These are phyloP conservation scores for Anthoscopus minutus DNA, from an alignment of 2,113 vertebrate genomes.

Conservation along the genomic window DNA sequence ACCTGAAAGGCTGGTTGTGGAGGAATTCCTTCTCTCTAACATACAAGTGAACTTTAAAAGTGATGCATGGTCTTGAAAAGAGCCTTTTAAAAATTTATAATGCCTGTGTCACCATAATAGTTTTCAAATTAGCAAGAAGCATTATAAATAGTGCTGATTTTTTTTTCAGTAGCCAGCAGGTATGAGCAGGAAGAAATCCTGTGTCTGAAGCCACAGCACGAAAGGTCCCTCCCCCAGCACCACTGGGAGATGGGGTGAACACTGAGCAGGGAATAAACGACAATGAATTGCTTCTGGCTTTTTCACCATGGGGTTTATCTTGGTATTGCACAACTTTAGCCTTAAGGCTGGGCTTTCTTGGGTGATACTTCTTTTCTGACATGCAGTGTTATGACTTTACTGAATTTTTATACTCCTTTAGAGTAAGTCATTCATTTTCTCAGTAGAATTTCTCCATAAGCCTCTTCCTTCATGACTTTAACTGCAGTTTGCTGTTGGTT, in stretches of 20 bases:
- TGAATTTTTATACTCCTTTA: neutral
- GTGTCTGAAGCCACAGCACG: neutral
- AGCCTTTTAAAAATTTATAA: neutral
- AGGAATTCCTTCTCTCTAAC: slow-evolving; percentile 32
- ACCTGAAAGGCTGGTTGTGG: slow-evolving; percentile 51
- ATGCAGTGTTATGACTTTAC: neutral
- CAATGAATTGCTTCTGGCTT: slow-evolving; percentile 20
- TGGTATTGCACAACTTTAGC: slow-evolving; percentile 20
- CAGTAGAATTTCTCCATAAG: neutral
- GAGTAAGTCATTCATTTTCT: neutral
- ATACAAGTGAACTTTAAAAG: slow-evolving; percentile 21
- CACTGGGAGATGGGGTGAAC: slow-evolving; percentile 27
- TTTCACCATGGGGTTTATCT: slow-evolving; percentile 44
- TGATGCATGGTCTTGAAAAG: neutral
- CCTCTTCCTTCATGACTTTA: neutral
- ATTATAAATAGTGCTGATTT: slow-evolving; percentile 5
- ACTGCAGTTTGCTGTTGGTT: neutral
- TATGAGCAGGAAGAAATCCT: neutral
- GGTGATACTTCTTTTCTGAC: slow-evolving; percentile 18
- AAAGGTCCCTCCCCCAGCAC: neutral
- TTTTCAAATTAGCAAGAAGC: slow-evolving; percentile 18
- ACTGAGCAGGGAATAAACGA: slow-evolving; percentile 14
- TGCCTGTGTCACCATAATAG: neutral
- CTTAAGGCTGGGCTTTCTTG: slow-evolving; percentile 48
- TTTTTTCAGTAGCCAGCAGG: slow-evolving; percentile 25